Percentiles rank a stretch among this genome's conserved stretches.
These are phyloP conservation scores for Saiga tatarica DNA, from an alignment of 2,113 vertebrate species.

Conservation along the genomic window DNA sequence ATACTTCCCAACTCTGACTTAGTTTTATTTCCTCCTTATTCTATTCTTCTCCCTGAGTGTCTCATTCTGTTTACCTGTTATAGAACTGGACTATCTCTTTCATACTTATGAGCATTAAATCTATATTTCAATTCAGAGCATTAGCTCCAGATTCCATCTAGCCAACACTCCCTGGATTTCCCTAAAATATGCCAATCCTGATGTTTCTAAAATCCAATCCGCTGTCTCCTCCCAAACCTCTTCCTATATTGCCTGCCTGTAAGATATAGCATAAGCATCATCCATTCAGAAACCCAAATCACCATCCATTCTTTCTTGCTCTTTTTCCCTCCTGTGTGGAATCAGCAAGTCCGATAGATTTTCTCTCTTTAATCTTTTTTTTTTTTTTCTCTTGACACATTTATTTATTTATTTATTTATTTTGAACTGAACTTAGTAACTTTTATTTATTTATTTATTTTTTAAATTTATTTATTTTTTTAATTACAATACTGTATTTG, in stretches of 20 bases:
- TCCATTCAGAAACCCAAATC: neutral
- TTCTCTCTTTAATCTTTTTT: neutral
- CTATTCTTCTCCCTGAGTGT: neutral
- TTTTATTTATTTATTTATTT: too few species aligned
- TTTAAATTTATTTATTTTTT: too few species aligned
- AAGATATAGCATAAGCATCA: neutral
- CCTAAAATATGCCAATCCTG: neutral
- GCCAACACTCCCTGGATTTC: neutral
- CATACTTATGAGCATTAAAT: neutral
- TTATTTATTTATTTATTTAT: too few species aligned
- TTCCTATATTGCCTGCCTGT: neutral
- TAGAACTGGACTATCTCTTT: neutral
- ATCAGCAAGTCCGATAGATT: neutral
- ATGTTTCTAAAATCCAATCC: neutral
- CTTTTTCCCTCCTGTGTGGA: neutral
- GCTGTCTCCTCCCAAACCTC: neutral
- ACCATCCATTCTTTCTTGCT: neutral
- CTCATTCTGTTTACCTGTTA: neutral
- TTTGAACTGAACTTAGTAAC: too few species aligned
- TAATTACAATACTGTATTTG: too few species aligned
- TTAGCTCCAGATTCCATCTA: neutral
- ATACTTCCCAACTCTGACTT: neutral
- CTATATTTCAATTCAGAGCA: neutral
- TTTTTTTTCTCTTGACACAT: too few species aligned
- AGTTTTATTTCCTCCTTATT: neutral